Evolutionary conservation across 2,888 invertebrate species (phyloP), one percentile per base, ranked within the genome.

Genomic region (Orchestes rusci): DNA sequence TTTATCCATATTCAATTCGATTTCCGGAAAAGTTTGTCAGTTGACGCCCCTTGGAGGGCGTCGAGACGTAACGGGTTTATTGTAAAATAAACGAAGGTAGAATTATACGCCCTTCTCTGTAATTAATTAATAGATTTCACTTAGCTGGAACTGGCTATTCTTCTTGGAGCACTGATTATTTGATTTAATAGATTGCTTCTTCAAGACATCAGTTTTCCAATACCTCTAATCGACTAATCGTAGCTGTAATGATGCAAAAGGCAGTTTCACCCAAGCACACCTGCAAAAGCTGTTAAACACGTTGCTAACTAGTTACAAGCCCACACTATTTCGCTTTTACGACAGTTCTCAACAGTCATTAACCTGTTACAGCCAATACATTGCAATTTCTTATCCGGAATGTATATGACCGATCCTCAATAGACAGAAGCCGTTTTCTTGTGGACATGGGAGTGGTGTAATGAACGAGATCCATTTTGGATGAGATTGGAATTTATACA

Each of bases 1-100:
- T 64, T 65, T 65, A 65, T 65, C 63, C 66, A 65, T 66, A 66
- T 66, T 65, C 66, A 66, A 65, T 65, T 65, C 63, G 63, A 63
- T n/a, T 60, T 56, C 55, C 50, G 54, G 59, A 58, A 62, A 60
- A 58, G 63, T 64, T 59, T 62, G 61, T 61, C 62, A 61, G 60
- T 60, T 59, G 54, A 53, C 52, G 52, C 54, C 57, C 57, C 59
- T 55, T 49, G 48, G 58, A 58, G 59, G 59, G 53, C 50, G 45
- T 51, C 37, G 31, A 2, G 52, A 49, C 48, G 51, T 52, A 53
- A 53, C 53, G 49, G 49, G 52, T 51, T 49, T 49, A 51, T 51
- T 51, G 42, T 49, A 53, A 53, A 55, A 55, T 53, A 55, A 55
- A 55, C 51, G 54, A 50, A 53, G 54, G 53, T 54, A 54, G 53